Evolutionary conservation across 1,140 invertebrate genomes (phyloP).

Genomic region (Pachypsylla venusta): DNA sequence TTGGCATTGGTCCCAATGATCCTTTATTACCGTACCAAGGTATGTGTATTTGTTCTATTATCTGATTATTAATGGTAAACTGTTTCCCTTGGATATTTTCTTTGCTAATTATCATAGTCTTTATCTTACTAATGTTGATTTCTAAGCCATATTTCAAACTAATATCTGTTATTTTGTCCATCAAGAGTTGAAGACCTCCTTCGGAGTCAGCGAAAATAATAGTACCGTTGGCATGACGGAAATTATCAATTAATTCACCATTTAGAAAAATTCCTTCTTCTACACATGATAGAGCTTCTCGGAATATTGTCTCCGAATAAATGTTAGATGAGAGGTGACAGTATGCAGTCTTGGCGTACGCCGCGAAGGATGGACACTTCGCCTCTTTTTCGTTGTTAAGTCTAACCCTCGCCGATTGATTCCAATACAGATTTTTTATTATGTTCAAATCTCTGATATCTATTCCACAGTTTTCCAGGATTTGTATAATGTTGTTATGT

Average conservation of each 20-base stretch:
- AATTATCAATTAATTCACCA: slow-evolving; percentile 14
- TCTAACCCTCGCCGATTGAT: slow-evolving; percentile 14
- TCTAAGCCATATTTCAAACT: slow-evolving; percentile 7
- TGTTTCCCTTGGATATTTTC: too few relatives aligned
- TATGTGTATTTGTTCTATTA: too few relatives aligned
- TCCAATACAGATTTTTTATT: slow-evolving; percentile 17
- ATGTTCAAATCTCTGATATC: slow-evolving; percentile 17
- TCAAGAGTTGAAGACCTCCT: slow-evolving; percentile 3
- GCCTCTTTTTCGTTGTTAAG: slow-evolving; percentile 8
- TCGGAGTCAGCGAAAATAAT: slow-evolving; percentile 10
- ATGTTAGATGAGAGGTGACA: slow-evolving; percentile 27
- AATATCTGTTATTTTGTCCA: slow-evolving; percentile 10
- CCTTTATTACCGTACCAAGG: too few relatives aligned
- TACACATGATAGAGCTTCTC: slow-evolving; percentile 9
- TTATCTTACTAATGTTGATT: too few relatives aligned
- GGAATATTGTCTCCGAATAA: slow-evolving; percentile 20
- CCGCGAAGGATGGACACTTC: slow-evolving; percentile 15
- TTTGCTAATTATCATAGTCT: too few relatives aligned
- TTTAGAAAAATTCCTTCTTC: slow-evolving; percentile 12
- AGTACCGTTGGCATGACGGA: slow-evolving; percentile 15
- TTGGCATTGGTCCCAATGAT: too few relatives aligned
- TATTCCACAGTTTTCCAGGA: slow-evolving; percentile 15
- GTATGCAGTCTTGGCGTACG: slow-evolving; percentile 25
- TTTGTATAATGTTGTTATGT: slow-evolving; percentile 16
- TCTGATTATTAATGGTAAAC: too few relatives aligned